Base-by-base conservation (phyloP, 1,140 invertebrate genomes). In the Himalopsyche phryganea region DNA sequence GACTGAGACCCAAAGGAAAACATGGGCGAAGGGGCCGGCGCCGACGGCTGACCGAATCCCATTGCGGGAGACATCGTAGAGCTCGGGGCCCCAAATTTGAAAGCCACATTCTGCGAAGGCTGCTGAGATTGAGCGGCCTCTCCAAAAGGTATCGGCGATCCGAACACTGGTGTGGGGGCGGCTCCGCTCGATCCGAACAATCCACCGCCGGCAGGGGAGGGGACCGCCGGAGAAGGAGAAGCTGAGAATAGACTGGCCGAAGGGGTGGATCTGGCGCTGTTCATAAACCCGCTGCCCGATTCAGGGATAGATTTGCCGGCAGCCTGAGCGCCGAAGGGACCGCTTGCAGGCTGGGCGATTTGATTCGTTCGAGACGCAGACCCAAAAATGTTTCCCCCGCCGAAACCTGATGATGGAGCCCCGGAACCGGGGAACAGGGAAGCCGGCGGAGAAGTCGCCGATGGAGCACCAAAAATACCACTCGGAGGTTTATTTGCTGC, bases 81-180 rank as follows among this genome's bases (percentile, higher is more conserved):
- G n/a, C 49, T 45, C 14, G 41, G 13, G 14, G 52, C 47, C 1
- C 61, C 57, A 33, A 63, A 63, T 15, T 57, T 63, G 40, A 63
- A 63, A 9, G 56, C 36, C 4, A 45, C 45, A 19, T 42, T 56
- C 40, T 54, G 51, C 1, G 28, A 20, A 20, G 33, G 13, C 7
- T 28, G 47, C 15, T 41, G 13, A 2, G 32, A 14, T 36, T 56
- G 61, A 17, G 52, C 20, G 6, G 56, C 41, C 11, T 60, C 58
- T 1, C 61, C 61, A 40, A 63, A 63, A 1, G 61, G 61, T 1
- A 60, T 53, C 7, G 61, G 49, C 32, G 61, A 51, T 2, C 61
- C 57, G 14, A 63, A 60, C 9, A 49, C 53, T 2, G 61, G 61
- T 14, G 58, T 48, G 10, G 57, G 38, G 1, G 52, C 61, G 5